Evolutionary conservation across 2,888 invertebrate genomes (phyloP).

Genomic region (Gryllus longicercus): DNA sequence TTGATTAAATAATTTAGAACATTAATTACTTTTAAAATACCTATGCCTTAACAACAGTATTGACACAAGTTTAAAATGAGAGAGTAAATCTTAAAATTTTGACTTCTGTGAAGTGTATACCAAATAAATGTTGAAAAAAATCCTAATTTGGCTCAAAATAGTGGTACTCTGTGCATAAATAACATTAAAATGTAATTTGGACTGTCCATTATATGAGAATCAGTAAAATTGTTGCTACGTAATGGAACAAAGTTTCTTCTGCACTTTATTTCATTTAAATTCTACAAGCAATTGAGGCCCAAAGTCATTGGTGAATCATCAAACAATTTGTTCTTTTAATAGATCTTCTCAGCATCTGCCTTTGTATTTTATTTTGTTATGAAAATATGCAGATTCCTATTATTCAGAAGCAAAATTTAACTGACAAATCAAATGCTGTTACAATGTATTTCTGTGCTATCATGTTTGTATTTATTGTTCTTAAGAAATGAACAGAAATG

Average conservation of each 20-base stretch:
- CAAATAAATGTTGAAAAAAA: neutral
- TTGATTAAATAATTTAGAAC: neutral
- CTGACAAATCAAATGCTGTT: too few relatives aligned
- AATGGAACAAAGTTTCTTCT: neutral
- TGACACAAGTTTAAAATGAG: neutral
- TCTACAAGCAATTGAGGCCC: neutral
- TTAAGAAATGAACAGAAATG: too few relatives aligned
- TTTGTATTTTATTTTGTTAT: neutral
- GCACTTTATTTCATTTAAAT: neutral
- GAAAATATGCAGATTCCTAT: neutral
- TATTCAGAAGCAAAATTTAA: too few relatives aligned
- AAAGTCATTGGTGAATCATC: neutral
- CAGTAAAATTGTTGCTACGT: neutral
- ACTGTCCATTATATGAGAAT: neutral
- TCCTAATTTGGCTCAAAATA: neutral
- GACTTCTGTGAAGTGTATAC: constrained; percentile 1
- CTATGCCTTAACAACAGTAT: neutral
- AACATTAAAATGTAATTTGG: neutral
- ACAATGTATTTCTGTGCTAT: too few relatives aligned
- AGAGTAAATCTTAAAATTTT: neutral
- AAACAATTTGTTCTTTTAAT: too few relatives aligned
- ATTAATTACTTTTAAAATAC: constrained; percentile 1
- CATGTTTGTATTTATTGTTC: too few relatives aligned
- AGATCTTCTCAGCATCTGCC: neutral
- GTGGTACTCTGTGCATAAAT: neutral